Base-by-base conservation (phyloP, 2,888 invertebrate genomes). In the Germaria angustata region DNA sequence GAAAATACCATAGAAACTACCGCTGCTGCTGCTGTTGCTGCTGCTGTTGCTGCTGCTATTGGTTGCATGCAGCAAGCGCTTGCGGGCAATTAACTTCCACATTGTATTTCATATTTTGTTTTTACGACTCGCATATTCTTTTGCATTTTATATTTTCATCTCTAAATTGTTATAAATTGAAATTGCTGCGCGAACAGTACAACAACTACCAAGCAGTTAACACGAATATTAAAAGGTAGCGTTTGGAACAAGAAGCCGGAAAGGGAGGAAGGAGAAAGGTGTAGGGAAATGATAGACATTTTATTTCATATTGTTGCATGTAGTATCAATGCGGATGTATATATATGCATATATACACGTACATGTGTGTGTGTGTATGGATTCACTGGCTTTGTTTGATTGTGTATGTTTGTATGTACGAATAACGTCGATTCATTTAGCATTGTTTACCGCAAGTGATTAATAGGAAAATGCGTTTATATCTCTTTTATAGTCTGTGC, bases 391-490 rank as follows among this genome's bases (percentile, higher is more conserved):
- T n/a, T n/a, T 32, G 17, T 41, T 2, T 71, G n/a, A 2, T 8
- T 46, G 5, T 13, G 6, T 20, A 5, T 20, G 2, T 46, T 9
- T 32, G 22, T 24, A 24, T 59, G 36, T 46, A 17, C 41, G 22
- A 24, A 71, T 15, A 57, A 80, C 39, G 68, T 73, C 78, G 61
- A 73, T 81, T 81, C 72, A 78, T 73, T 78, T 81, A 53, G 55
- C 55, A 77, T 68, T 78, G 78, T 81, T 81, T 73, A 78, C 81
- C 81, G 61, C 81, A 81, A 81, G 81, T 81, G 81, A 77, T 78
- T 81, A 81, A 81, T 78, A 77, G 77, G 73, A 77, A 81, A 81
- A 68, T 81, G 78, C 77, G 68, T 81, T 81, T 81, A 78, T 73
- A 68, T 78, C 68, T 55, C 46, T 81, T 63, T 55, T 46, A 72